Evolutionary conservation across 2,797 vertebrate genomes (phyloP), one percentile per base, ranked within the genome.

Genomic region (Odontamblyopus lacepedii): DNA sequence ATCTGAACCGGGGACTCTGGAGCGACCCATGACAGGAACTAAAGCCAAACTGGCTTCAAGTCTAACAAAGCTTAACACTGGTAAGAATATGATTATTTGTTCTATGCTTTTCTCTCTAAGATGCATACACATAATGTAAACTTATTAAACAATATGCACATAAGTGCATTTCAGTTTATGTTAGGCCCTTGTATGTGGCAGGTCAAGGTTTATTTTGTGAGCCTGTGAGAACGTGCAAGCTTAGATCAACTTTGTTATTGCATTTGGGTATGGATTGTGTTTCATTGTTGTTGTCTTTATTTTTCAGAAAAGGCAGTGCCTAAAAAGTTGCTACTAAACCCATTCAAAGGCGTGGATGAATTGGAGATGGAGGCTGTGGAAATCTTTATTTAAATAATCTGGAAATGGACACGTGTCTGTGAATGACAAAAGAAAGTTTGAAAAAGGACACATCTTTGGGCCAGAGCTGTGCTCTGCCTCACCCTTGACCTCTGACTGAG

Each of bases 341-440:
- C 87, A 26, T 92, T 93, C 74, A 83, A 82, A 78, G 92, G 91
- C 50, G 78, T 93, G 82, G 92, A 94, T 62, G 90, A 88, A 62
- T 74, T 94, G 82, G 90, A 93, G 57, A 82, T 89, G 0, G 94
- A 94, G 44, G 92, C 93, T 2, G 93, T 94, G 82, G 95, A 95
- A 83, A 93, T 95, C 84, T 95, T 95, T 85, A 95, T 95, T 87
- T 95, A 89, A 91, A 73, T 57, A 80, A 80, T 60, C n/a, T 16
- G 71, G 44, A 53, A 67, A 56, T 69, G 68, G 73, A 82, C 56
- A 72, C 69, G 71, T 68, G 78, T 78, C 67, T 80, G 69, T 75
- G 74, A 83, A 48, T 68, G 66, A 76, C 83, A 71, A 83, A 73
- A 66, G 87, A 83, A 77, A 80, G 63, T 79, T 78, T 75, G 41